Evolutionary conservation across 2,113 vertebrate genomes (phyloP), one percentile per base, ranked within the genome.

Genomic region (Amphiprion ocellaris): DNA sequence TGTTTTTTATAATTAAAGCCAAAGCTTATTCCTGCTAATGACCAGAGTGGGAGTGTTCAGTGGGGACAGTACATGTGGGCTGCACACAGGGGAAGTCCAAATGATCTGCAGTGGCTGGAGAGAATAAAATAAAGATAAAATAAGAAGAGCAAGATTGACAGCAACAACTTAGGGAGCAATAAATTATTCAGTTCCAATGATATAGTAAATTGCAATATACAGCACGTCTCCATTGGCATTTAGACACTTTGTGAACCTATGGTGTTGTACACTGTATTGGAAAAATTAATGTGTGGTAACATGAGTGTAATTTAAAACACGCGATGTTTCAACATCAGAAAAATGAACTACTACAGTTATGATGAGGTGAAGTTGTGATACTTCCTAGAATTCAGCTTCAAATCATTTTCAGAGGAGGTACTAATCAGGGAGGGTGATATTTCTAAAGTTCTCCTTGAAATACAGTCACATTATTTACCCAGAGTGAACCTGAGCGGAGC

Each of bases 1-100:
- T 74, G 79, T 90, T 93, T 94, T 37, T 90, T 90, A 93, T 89
- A 93, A 94, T 94, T 88, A 91, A 90, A 90, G 78, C 87, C 90
- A 91, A 93, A 76, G 68, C 80, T 80, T 83, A 79, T 86, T 90
- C 71, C 72, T 87, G 86, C 86, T 95, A 95, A 95, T 95, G 94
- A 93, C 81, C 91, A 86, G 69, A 87, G 63, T 83, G 63, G 87
- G 82, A 87, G 69, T 67, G 82, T 68, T 75, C 24, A 55, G 77
- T 52, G 10, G 63, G 64, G 77, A 80, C 70, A 68, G 30, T 89
- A 61, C 74, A 84, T 83, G 46, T 83, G 85, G 79, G 47, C 81
- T 61, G 60, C 89, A 83, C 28, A 46, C 71, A 37, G n/a, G 17
- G 21, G 23, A 76, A 86, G 65, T 39, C 28, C 54, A 70, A 55